These are phyloP conservation scores for Limonius californicus DNA, from an alignment of 1,140 invertebrate genomes.

Conservation along the genomic window DNA sequence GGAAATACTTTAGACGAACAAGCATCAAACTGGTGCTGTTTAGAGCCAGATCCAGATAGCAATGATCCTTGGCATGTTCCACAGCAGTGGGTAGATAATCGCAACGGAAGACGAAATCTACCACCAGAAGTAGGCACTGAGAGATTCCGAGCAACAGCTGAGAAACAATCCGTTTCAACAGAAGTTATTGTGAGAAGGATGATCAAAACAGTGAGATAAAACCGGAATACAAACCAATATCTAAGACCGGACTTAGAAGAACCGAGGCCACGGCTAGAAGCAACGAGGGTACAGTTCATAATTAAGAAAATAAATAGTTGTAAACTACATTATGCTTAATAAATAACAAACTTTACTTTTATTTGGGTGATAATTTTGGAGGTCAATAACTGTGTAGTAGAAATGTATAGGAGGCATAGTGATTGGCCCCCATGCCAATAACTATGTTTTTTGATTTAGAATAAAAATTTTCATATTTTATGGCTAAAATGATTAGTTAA, in stretches of 20 bases:
- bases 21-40: conserved; percentile 25
- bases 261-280: not conserved
- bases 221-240: too few species aligned
- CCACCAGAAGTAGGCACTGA: conserved; percentile 23
- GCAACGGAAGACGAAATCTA: conserved; percentile 24
- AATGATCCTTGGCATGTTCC: conserved; percentile 21
- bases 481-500: too few species aligned
- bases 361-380: too few species aligned
- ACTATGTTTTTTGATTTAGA: too few species aligned
- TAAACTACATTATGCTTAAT: too few species aligned
- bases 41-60: conserved; percentile 6
- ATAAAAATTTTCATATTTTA: too few species aligned
- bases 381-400: too few species aligned
- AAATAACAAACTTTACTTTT: too few species aligned
- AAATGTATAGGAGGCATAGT: too few species aligned
- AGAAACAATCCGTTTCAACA: conserved; percentile 17
- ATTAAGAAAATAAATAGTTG: too few species aligned
- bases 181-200: conserved; percentile 12
- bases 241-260: not conserved
- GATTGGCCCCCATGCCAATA: too few species aligned
- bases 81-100: conserved; percentile 27
- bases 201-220: conserved; percentile 23
- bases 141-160: conserved; percentile 22
- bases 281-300: too few species aligned
- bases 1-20: conserved; percentile 13